Evolutionary conservation across 2,113 vertebrate genomes (phyloP).

Genomic region (Tupaia chinensis): DNA sequence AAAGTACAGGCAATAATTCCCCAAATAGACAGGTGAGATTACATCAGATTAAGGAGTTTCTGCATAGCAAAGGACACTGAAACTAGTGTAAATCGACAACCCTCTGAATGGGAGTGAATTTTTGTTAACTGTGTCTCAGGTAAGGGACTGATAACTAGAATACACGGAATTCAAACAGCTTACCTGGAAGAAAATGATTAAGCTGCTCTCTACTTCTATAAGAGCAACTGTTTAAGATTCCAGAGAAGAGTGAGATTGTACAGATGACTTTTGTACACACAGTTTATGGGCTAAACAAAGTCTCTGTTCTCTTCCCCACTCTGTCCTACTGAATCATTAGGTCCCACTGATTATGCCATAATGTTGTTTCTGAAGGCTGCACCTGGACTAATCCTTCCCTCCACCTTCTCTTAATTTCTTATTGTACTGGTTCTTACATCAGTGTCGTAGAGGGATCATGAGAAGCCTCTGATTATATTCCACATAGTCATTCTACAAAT

Average conservation of each 20-base stretch:
- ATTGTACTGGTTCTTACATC: not conserved
- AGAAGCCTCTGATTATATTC: not conserved
- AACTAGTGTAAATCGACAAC: too few relatives aligned
- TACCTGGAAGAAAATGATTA: too few relatives aligned
- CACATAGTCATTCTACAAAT: not conserved
- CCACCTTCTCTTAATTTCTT: not conserved
- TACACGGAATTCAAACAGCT: too few relatives aligned
- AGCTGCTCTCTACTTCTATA: not conserved
- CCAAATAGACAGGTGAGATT: too few relatives aligned
- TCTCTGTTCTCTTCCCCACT: not conserved
- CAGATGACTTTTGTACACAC: not conserved
- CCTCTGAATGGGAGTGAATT: too few relatives aligned
- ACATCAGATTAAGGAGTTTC: too few relatives aligned
- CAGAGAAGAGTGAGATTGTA: not conserved
- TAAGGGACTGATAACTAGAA: too few relatives aligned
- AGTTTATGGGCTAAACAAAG: not conserved
- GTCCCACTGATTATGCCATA: too few relatives aligned
- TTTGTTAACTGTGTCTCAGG: too few relatives aligned
- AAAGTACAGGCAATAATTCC: too few relatives aligned
- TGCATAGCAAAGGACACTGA: too few relatives aligned
- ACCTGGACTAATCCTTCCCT: too few relatives aligned
- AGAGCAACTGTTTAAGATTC: not conserved
- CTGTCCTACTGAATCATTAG: not conserved
- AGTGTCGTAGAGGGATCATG: not conserved
- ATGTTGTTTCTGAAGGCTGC: not conserved